phyloP scores from a whole-genome alignment of 1,140 invertebrate species.

The Anadara kagoshimensis region DNA sequence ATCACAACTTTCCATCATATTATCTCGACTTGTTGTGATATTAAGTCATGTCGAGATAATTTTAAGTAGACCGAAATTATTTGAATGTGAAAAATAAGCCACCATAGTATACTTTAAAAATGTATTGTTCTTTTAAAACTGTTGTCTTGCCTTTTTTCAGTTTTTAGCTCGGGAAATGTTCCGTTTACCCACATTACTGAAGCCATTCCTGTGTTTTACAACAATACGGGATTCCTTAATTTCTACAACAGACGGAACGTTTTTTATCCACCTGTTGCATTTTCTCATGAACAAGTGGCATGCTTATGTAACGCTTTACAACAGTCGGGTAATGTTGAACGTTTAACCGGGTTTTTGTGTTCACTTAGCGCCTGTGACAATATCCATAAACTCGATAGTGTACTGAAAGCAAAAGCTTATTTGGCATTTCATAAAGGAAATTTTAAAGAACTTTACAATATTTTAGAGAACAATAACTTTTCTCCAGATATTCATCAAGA shows the following conservation, averaged over 20 bases:
- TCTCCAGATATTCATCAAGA: constrained; percentile 97
- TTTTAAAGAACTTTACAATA: constrained; percentile 93
- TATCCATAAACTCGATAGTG: constrained; percentile 92
- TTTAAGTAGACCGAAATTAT: too few relatives aligned
- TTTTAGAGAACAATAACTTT: constrained; percentile 96
- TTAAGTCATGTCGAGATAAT: too few relatives aligned
- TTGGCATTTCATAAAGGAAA: constrained; percentile 90
- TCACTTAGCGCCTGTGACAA: constrained; percentile 97
- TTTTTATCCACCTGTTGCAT: constrained; percentile 94
- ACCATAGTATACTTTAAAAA: too few relatives aligned
- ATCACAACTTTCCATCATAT: too few relatives aligned
- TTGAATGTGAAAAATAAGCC: too few relatives aligned
- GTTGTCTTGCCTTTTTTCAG: too few relatives aligned
- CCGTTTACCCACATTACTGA: too few relatives aligned
- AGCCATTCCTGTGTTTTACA: too few relatives aligned
- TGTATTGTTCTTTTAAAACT: too few relatives aligned
- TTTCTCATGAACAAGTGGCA: constrained; percentile 98
- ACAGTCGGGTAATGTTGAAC: constrained; percentile 97
- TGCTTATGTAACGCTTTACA: constrained; percentile 99
- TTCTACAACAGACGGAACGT: constrained; percentile 63
- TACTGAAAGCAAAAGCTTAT: constrained; percentile 98
- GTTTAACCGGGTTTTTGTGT: constrained; percentile 97
- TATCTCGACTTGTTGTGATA: too few relatives aligned
- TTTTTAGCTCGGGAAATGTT: too few relatives aligned
- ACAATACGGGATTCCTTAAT: too few relatives aligned